A percentile compares a stretch with the other conserved stretches of the same genome.
phyloP scores from a whole-genome alignment of 35 echinoderm and acorn worm species.

The Patiria miniata region DNA sequence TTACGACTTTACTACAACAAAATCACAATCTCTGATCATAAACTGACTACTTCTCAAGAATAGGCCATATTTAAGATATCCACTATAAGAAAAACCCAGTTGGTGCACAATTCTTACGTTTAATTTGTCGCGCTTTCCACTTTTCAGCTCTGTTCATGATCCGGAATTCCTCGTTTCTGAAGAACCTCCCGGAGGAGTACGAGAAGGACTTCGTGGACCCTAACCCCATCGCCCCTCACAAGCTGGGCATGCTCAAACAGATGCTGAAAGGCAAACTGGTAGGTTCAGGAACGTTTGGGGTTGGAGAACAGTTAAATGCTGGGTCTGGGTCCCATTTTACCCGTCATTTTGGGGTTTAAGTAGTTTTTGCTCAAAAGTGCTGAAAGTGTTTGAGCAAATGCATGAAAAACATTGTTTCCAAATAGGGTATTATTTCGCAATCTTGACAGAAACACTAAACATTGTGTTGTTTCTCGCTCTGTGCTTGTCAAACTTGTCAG shows the following conservation, averaged over 20 bases:
- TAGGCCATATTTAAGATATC: too few species aligned
- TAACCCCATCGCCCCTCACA: constrained; percentile 85
- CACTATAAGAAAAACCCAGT: too few species aligned
- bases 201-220: constrained; percentile 79
- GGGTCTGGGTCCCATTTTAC: too few species aligned
- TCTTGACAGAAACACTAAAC: too few species aligned
- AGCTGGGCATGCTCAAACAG: constrained; percentile 73
- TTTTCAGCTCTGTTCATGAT: constrained; percentile 82
- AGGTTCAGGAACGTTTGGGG: background rate
- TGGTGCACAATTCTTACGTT: too few species aligned
- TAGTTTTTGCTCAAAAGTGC: background rate
- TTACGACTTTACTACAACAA: too few species aligned
- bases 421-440: too few species aligned
- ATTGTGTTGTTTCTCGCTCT: background rate
- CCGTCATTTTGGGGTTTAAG: too few species aligned
- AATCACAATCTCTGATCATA: too few species aligned
- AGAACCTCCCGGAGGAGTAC: constrained; percentile 59
- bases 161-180: constrained; percentile 69
- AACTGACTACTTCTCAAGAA: too few species aligned
- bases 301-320: too few species aligned
- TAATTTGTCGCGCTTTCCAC: background rate
- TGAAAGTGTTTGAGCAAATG: background rate
- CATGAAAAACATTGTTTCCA: too few species aligned
- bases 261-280: constrained; percentile 83
- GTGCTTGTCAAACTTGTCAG: background rate